Percentiles rank a stretch among this genome's conserved stretches.
Evolutionary conservation across 2,113 vertebrate genomes (phyloP).

Genomic region (Oceanites oceanicus): DNA sequence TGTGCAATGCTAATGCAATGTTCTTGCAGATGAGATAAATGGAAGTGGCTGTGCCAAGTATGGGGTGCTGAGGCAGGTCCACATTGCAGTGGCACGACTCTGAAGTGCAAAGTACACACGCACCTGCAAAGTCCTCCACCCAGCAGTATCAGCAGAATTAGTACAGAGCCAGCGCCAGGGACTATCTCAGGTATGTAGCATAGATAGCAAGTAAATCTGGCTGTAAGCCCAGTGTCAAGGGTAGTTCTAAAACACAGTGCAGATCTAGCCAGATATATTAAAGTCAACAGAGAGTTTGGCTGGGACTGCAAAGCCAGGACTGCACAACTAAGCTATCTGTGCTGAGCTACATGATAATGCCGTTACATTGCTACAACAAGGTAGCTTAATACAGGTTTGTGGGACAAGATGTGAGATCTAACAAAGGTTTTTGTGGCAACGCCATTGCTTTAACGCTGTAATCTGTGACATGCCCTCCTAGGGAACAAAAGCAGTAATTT

Average conservation of each 20-base stretch:
- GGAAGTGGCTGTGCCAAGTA: neutral
- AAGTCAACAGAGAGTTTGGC: neutral
- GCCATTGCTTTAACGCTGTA: neutral
- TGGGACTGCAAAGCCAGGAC: neutral
- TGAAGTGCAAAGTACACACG: neutral
- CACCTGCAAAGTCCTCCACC: neutral
- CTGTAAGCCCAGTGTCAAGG: neutral
- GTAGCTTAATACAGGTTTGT: neutral
- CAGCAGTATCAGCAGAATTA: neutral
- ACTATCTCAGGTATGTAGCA: neutral
- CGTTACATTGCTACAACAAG: neutral
- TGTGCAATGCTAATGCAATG: neutral
- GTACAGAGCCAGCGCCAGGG: neutral
- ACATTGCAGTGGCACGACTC: rapidly evolving
- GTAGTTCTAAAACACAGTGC: neutral
- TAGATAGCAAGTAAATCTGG: neutral
- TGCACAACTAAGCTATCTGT: neutral
- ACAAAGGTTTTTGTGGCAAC: neutral
- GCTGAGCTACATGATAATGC: neutral
- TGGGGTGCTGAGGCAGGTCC: neutral
- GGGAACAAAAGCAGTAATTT: neutral
- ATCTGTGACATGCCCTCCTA: neutral
- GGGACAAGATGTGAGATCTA: neutral
- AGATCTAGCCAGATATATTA: neutral
- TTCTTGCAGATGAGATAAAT: neutral